These are phyloP conservation scores for Psittacula cyanocephala DNA, from an alignment of 2,113 vertebrate species.

Conservation along the genomic window DNA sequence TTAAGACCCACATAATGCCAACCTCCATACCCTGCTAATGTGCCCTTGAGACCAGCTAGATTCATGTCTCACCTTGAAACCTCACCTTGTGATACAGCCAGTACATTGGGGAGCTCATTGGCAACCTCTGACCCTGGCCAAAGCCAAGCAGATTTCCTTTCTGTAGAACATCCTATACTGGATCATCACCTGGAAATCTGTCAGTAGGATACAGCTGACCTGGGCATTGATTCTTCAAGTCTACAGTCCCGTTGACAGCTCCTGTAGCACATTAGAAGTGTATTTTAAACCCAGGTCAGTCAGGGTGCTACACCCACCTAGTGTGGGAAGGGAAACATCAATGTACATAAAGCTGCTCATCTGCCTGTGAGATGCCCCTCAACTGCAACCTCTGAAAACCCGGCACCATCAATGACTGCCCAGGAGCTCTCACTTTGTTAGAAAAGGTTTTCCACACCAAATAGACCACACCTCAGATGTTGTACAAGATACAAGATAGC, in stretches of 20 bases:
- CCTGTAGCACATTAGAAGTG: not conserved
- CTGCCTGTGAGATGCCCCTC: not conserved
- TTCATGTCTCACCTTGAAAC: not conserved
- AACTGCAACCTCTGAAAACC: not conserved
- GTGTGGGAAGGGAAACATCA: not conserved
- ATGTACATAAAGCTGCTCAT: not conserved
- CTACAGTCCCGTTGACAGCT: no score
- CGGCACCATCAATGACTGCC: not conserved
- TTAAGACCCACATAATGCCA: not conserved
- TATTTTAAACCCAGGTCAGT: not conserved
- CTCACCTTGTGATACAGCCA: not conserved
- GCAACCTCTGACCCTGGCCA: not conserved
- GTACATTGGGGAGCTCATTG: rapidly evolving
- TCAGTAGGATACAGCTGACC: not conserved
- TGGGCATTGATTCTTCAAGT: not conserved
- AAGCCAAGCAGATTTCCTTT: not conserved
- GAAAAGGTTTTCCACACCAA: not conserved
- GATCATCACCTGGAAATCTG: not conserved
- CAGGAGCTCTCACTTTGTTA: not conserved
- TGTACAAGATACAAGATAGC: not conserved
- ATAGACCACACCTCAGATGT: not conserved
- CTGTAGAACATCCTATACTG: not conserved
- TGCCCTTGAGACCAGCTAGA: not conserved
- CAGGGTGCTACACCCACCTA: not conserved
- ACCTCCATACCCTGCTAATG: not conserved